Evolutionary conservation across 2,113 vertebrate genomes (phyloP).

Genomic region (Mormyrus iriodes): DNA sequence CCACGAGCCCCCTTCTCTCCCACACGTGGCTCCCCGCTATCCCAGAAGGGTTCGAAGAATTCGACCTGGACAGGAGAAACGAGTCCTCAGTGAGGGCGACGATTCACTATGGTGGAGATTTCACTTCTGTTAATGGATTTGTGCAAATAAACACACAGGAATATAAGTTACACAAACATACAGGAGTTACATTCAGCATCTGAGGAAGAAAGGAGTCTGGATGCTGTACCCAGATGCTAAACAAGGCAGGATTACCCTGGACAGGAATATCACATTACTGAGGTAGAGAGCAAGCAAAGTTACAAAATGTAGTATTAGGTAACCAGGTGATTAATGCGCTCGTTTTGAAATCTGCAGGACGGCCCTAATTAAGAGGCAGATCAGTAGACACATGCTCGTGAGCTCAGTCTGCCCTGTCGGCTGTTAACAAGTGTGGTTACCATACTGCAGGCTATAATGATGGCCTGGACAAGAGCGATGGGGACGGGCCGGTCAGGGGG

Average conservation of each 20-base stretch:
- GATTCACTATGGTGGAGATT: neutral
- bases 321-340: neutral
- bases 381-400: neutral
- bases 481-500: no score
- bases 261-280: neutral
- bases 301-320: neutral
- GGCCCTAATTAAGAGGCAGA: neutral
- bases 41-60: constrained; percentile 95
- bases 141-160: neutral
- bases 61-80: constrained; percentile 62
- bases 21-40: constrained; percentile 83
- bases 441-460: neutral
- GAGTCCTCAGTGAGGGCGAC: neutral
- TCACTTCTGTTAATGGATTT: neutral
- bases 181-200: neutral
- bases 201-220: neutral
- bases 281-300: neutral
- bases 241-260: neutral
- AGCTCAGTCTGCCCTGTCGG: neutral
- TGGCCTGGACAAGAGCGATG: no score
- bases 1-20: constrained; percentile 85
- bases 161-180: neutral
- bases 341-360: neutral
- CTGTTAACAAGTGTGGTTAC: neutral
- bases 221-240: neutral